Conservation (phyloP, 1,140 invertebrate genomes). For the Bombus ignitus region DNA sequence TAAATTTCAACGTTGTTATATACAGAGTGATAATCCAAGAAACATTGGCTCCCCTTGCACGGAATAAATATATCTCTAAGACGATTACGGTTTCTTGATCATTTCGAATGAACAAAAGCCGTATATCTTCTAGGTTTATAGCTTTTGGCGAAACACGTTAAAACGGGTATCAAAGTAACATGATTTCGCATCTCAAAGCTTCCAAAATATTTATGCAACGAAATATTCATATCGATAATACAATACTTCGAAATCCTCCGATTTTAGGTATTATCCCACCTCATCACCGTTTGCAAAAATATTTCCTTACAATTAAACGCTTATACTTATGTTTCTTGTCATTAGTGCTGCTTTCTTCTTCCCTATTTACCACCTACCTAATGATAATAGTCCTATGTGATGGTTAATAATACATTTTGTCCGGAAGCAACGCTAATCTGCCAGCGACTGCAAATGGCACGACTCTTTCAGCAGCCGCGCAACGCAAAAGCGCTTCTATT, state of each 20-base stretch:
- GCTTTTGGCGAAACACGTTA: neutral
- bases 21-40: neutral
- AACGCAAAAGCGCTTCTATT: neutral
- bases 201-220: neutral
- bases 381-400: neutral
- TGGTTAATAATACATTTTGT: neutral
- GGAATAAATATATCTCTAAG: slow-evolving; percentile 1
- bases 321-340: neutral
- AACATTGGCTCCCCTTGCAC: neutral
- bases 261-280: neutral
- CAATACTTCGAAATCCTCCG: neutral
- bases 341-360: neutral
- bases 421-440: neutral
- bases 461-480: slow-evolving; percentile 1
- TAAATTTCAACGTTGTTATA: slow-evolving; percentile 23
- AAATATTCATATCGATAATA: neutral
- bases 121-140: neutral
- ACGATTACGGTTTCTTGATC: neutral
- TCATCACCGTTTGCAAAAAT: slow-evolving; percentile 8
- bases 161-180: neutral
- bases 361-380: neutral
- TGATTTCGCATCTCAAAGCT: neutral
- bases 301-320: neutral
- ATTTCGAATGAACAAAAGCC: neutral
- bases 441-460: slow-evolving; percentile 20